Evolutionary conservation across 2,888 invertebrate genomes (phyloP).

Genomic region (Ormyrus labotus): DNA sequence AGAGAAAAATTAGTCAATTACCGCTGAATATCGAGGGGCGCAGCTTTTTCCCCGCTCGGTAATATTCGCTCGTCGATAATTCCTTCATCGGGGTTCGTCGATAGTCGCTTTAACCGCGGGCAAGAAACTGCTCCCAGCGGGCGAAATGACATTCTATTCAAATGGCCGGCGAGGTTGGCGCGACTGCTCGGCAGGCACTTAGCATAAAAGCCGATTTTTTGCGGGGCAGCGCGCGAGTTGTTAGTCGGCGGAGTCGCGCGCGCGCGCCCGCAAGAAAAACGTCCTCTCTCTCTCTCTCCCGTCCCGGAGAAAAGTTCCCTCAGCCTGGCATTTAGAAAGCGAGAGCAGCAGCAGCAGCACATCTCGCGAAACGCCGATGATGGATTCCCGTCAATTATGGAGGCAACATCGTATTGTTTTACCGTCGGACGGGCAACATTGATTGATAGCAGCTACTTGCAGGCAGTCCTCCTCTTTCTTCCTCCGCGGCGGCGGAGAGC

Average conservation of each 20-base stretch:
- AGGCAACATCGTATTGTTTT: slow-evolving; percentile 76
- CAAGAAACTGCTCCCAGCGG: slow-evolving; percentile 39
- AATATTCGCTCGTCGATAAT: slow-evolving; percentile 33
- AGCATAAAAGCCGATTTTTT: slow-evolving; percentile 52
- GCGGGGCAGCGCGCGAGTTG: not conserved
- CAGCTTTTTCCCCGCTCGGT: not conserved
- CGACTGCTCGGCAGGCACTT: slow-evolving; percentile 33
- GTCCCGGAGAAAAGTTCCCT: slow-evolving; percentile 32
- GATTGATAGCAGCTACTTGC: slow-evolving; percentile 67
- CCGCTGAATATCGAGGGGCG: not conserved
- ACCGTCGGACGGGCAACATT: slow-evolving; percentile 73
- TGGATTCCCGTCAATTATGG: slow-evolving; percentile 76
- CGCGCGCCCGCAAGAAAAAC: slow-evolving; percentile 44
- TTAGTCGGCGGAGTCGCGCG: not conserved
- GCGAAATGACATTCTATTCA: slow-evolving; percentile 59
- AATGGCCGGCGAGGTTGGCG: slow-evolving; percentile 25
- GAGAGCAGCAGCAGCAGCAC: slow-evolving; percentile 41
- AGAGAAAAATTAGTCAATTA: not conserved
- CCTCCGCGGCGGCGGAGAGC: not conserved
- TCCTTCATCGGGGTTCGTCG: slow-evolving; percentile 26
- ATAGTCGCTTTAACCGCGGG: slow-evolving; percentile 9
- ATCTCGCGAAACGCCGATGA: slow-evolving; percentile 72
- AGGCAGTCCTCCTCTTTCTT: not conserved
- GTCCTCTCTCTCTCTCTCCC: not conserved
- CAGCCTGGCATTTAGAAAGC: slow-evolving; percentile 31